phyloP scores from a whole-genome alignment of 2,888 invertebrate genomes.

The Tupiocoris notatus region DNA sequence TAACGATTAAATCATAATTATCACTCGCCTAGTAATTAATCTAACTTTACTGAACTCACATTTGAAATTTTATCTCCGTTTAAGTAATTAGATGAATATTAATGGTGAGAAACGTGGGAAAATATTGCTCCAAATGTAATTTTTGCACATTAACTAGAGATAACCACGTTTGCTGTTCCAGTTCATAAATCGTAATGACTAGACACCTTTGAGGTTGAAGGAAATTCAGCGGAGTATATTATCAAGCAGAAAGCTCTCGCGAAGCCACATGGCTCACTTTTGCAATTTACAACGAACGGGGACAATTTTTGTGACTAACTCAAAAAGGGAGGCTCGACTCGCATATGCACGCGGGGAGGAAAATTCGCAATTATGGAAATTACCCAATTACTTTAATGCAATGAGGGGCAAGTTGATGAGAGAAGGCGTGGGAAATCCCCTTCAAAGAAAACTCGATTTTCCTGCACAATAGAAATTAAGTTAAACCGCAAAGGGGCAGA shows the following conservation, averaged over 20 bases:
- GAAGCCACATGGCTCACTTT: background rate
- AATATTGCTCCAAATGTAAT: too few species aligned
- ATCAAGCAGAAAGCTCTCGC: background rate
- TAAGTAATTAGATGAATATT: too few species aligned
- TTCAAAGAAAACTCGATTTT: background rate
- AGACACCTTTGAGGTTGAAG: background rate
- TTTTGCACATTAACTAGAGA: too few species aligned
- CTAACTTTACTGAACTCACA: too few species aligned
- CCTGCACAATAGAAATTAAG: background rate
- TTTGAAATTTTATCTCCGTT: too few species aligned
- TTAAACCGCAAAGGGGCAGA: background rate
- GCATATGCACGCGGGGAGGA: background rate
- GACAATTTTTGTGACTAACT: background rate
- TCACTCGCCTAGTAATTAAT: too few species aligned
- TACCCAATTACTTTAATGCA: background rate
- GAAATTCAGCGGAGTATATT: background rate
- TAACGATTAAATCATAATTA: too few species aligned
- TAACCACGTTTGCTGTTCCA: too few species aligned
- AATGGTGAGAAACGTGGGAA: too few species aligned
- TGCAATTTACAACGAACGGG: background rate
- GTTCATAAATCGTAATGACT: background rate
- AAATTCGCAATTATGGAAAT: background rate
- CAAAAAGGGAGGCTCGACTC: background rate
- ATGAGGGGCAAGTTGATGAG: background rate
- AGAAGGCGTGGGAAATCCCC: background rate